These are phyloP conservation scores for Helicoverpa zea DNA, from an alignment of 1,140 invertebrate genomes.

Conservation along the genomic window DNA sequence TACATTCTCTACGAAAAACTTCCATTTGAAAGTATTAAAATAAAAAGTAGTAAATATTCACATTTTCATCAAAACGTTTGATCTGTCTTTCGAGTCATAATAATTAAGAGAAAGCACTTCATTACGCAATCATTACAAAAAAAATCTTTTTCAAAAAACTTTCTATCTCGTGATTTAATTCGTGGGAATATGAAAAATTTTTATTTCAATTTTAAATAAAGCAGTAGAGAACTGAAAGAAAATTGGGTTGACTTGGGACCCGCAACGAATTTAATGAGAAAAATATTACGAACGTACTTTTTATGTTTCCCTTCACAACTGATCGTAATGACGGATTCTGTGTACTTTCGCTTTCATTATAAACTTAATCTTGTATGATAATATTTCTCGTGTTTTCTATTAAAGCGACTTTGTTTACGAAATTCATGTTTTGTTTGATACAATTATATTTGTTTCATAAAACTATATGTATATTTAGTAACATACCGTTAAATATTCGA, in stretches of 20 bases:
- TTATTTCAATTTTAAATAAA: slow-evolving; percentile 46
- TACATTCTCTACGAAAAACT: background rate
- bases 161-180: slow-evolving; percentile 34
- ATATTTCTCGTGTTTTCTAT: too few relatives aligned
- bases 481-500: too few relatives aligned
- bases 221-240: slow-evolving; percentile 24
- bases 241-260: slow-evolving; percentile 42
- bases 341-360: background rate
- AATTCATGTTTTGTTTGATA: too few relatives aligned
- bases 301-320: slow-evolving; percentile 21
- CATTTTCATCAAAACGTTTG: too few relatives aligned
- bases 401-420: too few relatives aligned
- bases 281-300: slow-evolving; percentile 23
- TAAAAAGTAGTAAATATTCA: too few relatives aligned
- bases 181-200: slow-evolving; percentile 29
- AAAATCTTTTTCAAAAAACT: background rate
- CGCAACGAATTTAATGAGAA: slow-evolving; percentile 45
- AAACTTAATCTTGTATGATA: slow-evolving; percentile 1
- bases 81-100: background rate
- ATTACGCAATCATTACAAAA: slow-evolving; percentile 5
- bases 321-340: slow-evolving; percentile 13
- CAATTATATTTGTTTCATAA: too few relatives aligned
- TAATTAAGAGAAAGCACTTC: background rate
- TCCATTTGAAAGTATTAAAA: too few relatives aligned
- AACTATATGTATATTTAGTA: too few relatives aligned